A percentile compares a stretch with the other conserved stretches of the same genome.
These are phyloP conservation scores for Lucilia cuprina DNA, from an alignment of 1,140 invertebrate genomes.

Conservation along the genomic window DNA sequence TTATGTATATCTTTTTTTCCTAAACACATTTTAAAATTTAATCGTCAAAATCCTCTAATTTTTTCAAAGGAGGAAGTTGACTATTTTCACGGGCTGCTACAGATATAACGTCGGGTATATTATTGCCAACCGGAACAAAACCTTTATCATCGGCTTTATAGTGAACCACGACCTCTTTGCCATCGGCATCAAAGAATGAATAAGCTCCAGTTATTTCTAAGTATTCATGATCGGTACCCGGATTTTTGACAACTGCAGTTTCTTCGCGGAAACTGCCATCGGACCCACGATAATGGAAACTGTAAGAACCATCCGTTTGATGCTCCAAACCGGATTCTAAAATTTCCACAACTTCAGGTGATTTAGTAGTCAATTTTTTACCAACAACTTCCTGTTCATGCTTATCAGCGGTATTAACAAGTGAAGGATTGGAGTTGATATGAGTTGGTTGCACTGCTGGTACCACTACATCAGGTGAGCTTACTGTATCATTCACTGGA, in stretches of 20 bases:
- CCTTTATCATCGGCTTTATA: slow-evolving; percentile 58
- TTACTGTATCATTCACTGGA: slow-evolving; percentile 12
- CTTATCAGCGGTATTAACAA: neutral
- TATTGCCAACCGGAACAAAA: slow-evolving; percentile 54
- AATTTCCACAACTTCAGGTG: slow-evolving; percentile 44
- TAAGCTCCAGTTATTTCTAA: slow-evolving; percentile 55
- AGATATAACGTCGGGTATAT: slow-evolving; percentile 50
- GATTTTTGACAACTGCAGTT: slow-evolving; percentile 48
- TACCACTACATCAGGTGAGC: neutral
- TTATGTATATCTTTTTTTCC: neutral
- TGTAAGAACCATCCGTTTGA: slow-evolving; percentile 54
- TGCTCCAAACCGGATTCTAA: slow-evolving; percentile 50
- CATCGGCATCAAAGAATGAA: slow-evolving; percentile 54
- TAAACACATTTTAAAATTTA: neutral
- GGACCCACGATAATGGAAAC: slow-evolving; percentile 52
- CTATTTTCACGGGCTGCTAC: slow-evolving; percentile 53
- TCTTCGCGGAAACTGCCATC: slow-evolving; percentile 55
- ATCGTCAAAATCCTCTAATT: neutral
- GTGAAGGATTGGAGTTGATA: neutral
- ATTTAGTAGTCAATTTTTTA: neutral
- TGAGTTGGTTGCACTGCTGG: neutral
- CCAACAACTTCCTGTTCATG: neutral
- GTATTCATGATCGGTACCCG: slow-evolving; percentile 49
- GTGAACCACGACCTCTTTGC: slow-evolving; percentile 51
- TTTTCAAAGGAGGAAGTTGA: slow-evolving; percentile 21